These are phyloP conservation scores for Orchesella flavescens DNA, from an alignment of 2,888 invertebrate species.

Conservation along the genomic window DNA sequence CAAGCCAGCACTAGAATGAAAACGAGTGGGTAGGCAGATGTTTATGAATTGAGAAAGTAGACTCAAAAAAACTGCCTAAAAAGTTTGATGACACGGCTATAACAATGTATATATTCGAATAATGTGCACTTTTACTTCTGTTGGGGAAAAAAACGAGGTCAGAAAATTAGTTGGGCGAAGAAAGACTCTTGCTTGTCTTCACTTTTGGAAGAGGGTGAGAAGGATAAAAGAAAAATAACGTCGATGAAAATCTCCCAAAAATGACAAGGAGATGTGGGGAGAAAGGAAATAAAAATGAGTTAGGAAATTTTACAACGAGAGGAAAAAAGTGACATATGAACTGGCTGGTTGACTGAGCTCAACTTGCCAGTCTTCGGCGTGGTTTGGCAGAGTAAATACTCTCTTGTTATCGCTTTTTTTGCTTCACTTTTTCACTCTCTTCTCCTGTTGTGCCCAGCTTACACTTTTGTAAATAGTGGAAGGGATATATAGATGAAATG, in stretches of 20 bases:
- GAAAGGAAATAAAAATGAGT: conserved; percentile 27
- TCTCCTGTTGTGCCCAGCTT: conserved; percentile 30
- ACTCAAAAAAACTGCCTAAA: not conserved
- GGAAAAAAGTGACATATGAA: conserved; percentile 60
- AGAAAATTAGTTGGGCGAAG: not conserved
- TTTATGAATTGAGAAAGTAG: no score
- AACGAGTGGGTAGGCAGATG: not conserved
- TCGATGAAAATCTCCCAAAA: not conserved
- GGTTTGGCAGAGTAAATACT: conserved; percentile 53
- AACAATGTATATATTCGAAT: no score
- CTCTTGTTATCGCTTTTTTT: conserved; percentile 50
- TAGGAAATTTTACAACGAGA: conserved; percentile 32
- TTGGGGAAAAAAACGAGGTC: no score
- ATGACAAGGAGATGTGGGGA: conserved; percentile 20
- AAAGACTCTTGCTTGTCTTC: not conserved
- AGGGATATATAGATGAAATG: not conserved
- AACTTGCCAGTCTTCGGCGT: conserved; percentile 50
- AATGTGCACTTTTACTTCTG: no score
- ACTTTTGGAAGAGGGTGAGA: not conserved
- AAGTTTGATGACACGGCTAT: not conserved
- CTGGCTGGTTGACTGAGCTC: conserved; percentile 56
- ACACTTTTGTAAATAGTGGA: conserved; percentile 1
- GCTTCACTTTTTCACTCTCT: conserved; percentile 32
- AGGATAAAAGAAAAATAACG: not conserved
- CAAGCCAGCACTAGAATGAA: not conserved